A percentile compares a stretch with the other conserved stretches of the same genome.
Conservation (phyloP, 2,888 invertebrate species). For the Choreutis nemorana region DNA sequence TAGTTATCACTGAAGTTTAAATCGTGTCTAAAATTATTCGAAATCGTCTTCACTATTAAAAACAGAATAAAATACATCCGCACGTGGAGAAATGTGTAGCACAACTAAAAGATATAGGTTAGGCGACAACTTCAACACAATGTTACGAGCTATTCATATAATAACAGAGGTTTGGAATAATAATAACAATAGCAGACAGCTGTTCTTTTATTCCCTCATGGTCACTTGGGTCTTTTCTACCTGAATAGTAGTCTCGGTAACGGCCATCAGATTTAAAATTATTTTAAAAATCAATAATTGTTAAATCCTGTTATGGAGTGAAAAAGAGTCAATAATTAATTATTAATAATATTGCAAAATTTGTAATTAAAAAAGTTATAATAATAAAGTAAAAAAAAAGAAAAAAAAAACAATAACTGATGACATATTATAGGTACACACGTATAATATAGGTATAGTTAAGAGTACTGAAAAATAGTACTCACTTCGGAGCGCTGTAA, state of each 20-base stretch:
- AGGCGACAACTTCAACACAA: too few relatives aligned
- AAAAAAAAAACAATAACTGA: constrained; percentile 3
- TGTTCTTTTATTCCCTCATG: constrained; percentile 4
- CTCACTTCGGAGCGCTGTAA: too few relatives aligned
- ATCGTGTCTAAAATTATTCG: constrained; percentile 4
- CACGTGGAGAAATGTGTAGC: constrained; percentile 5
- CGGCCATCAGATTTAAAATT: constrained; percentile 5
- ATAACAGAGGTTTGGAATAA: too few relatives aligned
- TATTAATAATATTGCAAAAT: too few relatives aligned
- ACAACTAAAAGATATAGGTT: constrained; percentile 3
- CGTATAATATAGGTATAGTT: too few relatives aligned
- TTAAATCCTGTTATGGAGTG: constrained; percentile 4
- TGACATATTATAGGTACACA: too few relatives aligned
- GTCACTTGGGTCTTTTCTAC: constrained; percentile 1
- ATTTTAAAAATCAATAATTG: constrained; percentile 5
- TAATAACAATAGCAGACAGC: neutral
- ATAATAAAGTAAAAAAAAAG: constrained; percentile 1
- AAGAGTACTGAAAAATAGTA: too few relatives aligned
- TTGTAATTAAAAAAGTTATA: too few relatives aligned
- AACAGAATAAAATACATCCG: constrained; percentile 4
- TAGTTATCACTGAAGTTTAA: neutral
- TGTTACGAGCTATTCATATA: too few relatives aligned
- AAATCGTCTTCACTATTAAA: constrained; percentile 4
- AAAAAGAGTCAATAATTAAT: constrained; percentile 4
- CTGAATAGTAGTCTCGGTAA: too few relatives aligned